These are phyloP conservation scores for Orientallactaga bullata DNA, from an alignment of 2,113 vertebrate species.

Conservation along the genomic window DNA sequence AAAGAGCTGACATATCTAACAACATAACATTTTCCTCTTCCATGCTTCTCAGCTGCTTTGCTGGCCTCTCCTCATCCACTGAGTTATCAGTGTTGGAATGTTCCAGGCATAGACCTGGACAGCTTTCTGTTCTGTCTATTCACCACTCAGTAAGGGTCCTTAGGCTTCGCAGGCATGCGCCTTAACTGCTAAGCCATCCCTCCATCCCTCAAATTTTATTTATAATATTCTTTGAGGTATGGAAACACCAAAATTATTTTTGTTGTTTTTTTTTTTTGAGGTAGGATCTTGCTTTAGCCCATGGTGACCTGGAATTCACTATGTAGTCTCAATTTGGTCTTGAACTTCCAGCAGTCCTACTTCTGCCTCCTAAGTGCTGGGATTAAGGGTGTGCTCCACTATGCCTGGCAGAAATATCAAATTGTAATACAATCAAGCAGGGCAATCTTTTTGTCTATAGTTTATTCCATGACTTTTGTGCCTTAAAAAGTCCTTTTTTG, in stretches of 20 bases:
- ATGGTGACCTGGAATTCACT: too few species aligned
- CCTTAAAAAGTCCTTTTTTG: background rate
- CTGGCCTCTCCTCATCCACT: background rate
- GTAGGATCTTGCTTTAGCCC: too few species aligned
- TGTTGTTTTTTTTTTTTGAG: too few species aligned
- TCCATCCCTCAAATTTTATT: background rate
- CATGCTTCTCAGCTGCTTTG: background rate
- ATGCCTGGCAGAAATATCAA: background rate
- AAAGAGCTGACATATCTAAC: background rate
- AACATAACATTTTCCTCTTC: background rate
- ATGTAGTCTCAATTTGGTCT: too few species aligned
- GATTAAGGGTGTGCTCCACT: too few species aligned
- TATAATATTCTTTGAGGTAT: slow-evolving; percentile 1
- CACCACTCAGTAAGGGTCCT: background rate
- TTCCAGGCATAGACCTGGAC: background rate
- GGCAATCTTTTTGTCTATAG: background rate
- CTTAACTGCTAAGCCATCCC: too few species aligned
- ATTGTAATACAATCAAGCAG: slow-evolving; percentile 15
- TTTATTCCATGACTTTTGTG: slow-evolving; percentile 2
- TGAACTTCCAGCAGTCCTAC: too few species aligned
- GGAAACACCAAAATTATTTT: too few species aligned
- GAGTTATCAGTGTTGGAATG: background rate
- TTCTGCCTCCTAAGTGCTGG: too few species aligned
- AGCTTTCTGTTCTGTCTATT: background rate
- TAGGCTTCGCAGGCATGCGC: too few species aligned